phyloP scores from a whole-genome alignment of 1,140 invertebrate genomes.

The Colletes latitarsis region DNA sequence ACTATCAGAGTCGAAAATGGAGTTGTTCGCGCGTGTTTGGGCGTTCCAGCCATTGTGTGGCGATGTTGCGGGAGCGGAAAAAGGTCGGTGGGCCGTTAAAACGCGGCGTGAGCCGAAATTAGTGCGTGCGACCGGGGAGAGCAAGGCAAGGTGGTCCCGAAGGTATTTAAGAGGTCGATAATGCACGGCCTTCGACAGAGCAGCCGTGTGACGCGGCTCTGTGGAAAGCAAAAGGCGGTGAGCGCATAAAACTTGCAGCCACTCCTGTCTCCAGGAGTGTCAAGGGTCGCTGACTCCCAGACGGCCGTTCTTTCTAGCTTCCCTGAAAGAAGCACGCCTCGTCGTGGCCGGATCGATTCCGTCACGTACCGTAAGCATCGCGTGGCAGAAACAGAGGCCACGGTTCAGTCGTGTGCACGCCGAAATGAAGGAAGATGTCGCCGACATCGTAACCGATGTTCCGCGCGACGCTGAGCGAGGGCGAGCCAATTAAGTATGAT shows the following conservation, averaged over 20 bases:
- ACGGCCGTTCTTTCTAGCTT: slow-evolving; percentile 36
- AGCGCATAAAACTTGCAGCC: slow-evolving; percentile 62
- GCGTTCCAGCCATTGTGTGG: too few relatives aligned
- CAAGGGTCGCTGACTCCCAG: slow-evolving; percentile 62
- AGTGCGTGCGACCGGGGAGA: slow-evolving; percentile 8
- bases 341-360: slow-evolving; percentile 53
- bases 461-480: neutral
- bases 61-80: too few relatives aligned
- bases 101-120: slow-evolving; percentile 23
- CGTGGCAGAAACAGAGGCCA: slow-evolving; percentile 27
- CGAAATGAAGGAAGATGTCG: slow-evolving; percentile 32
- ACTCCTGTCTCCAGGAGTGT: slow-evolving; percentile 62
- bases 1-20: too few relatives aligned
- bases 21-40: too few relatives aligned
- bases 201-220: slow-evolving; percentile 21
- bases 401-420: slow-evolving; percentile 42
- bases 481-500: slow-evolving; percentile 23
- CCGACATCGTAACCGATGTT: neutral
- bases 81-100: too few relatives aligned
- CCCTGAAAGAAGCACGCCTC: slow-evolving; percentile 43
- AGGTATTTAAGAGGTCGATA: slow-evolving; percentile 49
- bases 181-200: slow-evolving; percentile 53
- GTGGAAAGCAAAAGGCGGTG: slow-evolving; percentile 45
- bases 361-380: slow-evolving; percentile 34
- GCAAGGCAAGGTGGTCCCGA: slow-evolving; percentile 8